Conservation (phyloP, 2,113 vertebrate genomes). For the Acrocephalus kingi region DNA sequence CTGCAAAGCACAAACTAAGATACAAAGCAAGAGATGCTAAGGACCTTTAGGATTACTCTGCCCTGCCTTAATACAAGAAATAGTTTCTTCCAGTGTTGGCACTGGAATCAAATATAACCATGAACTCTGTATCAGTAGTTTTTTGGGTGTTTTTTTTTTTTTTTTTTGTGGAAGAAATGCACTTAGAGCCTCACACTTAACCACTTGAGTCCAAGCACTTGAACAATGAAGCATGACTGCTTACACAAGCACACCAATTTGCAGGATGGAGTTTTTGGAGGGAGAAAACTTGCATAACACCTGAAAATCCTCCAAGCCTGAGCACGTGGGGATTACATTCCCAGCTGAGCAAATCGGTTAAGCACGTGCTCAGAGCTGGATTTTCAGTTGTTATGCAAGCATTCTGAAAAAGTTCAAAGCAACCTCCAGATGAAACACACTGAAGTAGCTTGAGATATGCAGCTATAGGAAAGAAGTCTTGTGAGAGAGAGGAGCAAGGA, state of each 20-base stretch:
- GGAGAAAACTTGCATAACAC: not conserved
- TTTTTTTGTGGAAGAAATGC: not conserved
- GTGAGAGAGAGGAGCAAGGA: not conserved
- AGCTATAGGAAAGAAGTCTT: not conserved
- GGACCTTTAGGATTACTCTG: not conserved
- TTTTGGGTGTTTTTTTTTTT: no score
- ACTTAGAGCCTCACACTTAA: not conserved
- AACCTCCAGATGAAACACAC: not conserved
- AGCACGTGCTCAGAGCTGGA: not conserved
- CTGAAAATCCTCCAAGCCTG: constrained; percentile 21
- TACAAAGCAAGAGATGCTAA: not conserved
- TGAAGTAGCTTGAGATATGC: not conserved
- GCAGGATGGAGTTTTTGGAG: not conserved
- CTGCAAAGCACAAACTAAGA: not conserved
- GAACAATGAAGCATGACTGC: not conserved
- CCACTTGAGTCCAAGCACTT: not conserved
- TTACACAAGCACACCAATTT: not conserved
- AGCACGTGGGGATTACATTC: no score
- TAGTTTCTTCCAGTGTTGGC: not conserved
- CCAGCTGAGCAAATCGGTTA: no score
- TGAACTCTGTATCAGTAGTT: not conserved
- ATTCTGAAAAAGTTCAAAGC: not conserved
- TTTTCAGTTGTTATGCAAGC: not conserved
- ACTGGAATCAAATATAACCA: not conserved
- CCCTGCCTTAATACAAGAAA: not conserved